A percentile compares a stretch with the other conserved stretches of the same genome.
Evolutionary conservation across 2,888 invertebrate genomes (phyloP).

Genomic region (Erpobdella octoculata): DNA sequence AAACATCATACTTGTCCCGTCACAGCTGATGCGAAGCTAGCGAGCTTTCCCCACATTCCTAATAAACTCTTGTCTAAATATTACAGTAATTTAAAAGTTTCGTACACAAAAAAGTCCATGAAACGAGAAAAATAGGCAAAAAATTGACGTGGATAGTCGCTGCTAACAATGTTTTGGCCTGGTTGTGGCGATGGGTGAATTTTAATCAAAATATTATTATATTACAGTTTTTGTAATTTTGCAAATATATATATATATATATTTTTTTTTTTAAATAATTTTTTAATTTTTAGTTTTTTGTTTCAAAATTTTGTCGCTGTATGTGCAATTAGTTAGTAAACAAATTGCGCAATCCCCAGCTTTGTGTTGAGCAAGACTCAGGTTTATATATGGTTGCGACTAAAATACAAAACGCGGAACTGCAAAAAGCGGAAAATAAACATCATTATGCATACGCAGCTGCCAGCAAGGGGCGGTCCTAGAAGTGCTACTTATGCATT

Average conservation of each 20-base stretch:
- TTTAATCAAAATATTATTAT: too few relatives aligned
- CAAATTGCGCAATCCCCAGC: not conserved
- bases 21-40: constrained; percentile 21
- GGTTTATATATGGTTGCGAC: not conserved
- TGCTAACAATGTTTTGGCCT: not conserved
- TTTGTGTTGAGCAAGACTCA: not conserved
- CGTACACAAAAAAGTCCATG: not conserved
- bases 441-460: too few relatives aligned
- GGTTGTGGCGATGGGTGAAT: not conserved
- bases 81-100: too few relatives aligned
- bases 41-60: constrained; percentile 17
- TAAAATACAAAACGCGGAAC: not conserved
- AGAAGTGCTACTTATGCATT: too few relatives aligned
- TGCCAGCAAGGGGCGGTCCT: too few relatives aligned
- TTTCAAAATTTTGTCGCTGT: not conserved
- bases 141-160: constrained; percentile 1
- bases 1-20: constrained; percentile 15
- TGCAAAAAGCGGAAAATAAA: too few relatives aligned
- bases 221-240: too few relatives aligned
- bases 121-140: not conserved
- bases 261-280: too few relatives aligned
- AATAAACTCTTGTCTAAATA: not conserved
- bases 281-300: not conserved
- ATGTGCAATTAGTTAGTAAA: not conserved
- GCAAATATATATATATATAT: too few relatives aligned